Percentiles rank a stretch among this genome's conserved stretches.
Evolutionary conservation across 2,797 vertebrate genomes (phyloP).

Genomic region (Buceros bicornis): DNA sequence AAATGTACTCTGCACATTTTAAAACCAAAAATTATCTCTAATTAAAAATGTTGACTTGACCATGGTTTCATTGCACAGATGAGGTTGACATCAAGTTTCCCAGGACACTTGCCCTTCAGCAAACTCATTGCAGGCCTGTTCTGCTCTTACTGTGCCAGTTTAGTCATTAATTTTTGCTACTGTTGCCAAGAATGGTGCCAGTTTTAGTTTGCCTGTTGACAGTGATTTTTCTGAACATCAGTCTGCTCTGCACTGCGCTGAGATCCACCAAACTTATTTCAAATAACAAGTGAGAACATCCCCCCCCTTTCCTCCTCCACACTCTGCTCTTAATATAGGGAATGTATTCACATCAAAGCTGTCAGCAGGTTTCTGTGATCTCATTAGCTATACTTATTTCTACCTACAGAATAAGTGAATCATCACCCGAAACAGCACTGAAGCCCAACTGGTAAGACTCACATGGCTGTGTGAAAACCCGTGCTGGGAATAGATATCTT

Average conservation of each 20-base stretch:
- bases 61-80: neutral
- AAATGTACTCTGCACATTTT: neutral
- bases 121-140: neutral
- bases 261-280: conserved; percentile 59
- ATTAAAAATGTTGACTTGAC: neutral
- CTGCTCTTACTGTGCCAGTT: neutral
- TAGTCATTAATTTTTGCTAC: neutral
- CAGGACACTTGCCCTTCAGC: neutral
- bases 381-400: conserved; percentile 72
- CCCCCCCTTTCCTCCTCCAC: conserved; percentile 55
- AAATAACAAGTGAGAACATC: conserved; percentile 64
- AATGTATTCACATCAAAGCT: conserved; percentile 71
- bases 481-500: neutral
- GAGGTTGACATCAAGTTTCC: neutral
- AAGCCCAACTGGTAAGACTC: conserved; percentile 56
- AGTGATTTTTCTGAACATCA: conserved; percentile 56
- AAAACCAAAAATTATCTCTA: neutral
- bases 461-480: conserved; percentile 18
- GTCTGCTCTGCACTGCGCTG: conserved; percentile 2
- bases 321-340: conserved; percentile 65
- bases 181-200: neutral
- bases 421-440: conserved; percentile 53
- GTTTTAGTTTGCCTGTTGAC: conserved; percentile 27
- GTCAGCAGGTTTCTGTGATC: conserved; percentile 72
- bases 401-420: conserved; percentile 72